phyloP scores from a whole-genome alignment of 1,140 invertebrate species.

The Neotoxoptera formosana region DNA sequence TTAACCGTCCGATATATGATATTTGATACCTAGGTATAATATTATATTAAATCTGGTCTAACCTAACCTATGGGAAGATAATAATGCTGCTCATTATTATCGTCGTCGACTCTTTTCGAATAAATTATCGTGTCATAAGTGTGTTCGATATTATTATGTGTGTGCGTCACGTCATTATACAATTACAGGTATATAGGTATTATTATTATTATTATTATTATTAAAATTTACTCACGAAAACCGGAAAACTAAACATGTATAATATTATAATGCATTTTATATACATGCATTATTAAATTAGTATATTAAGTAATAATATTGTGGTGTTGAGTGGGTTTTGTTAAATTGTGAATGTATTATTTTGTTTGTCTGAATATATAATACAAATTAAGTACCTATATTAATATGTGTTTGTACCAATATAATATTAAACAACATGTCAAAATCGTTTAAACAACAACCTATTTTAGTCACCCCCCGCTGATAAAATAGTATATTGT shows the following conservation, averaged over 20 bases:
- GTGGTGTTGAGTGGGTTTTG: not conserved
- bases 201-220: not conserved
- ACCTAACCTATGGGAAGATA: not conserved
- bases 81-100: not conserved
- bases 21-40: not conserved
- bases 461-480: not conserved
- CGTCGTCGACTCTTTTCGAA: not conserved
- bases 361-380: not conserved
- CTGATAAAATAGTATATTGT: not conserved
- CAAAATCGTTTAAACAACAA: not conserved
- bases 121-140: not conserved
- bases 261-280: not conserved
- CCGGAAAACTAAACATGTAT: not conserved
- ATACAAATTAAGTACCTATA: not conserved
- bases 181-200: not conserved
- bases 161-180: not conserved
- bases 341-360: not conserved
- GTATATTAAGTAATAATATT: not conserved
- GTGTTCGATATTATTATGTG: not conserved
- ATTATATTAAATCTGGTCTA: no score
- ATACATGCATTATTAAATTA: not conserved
- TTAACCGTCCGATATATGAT: not conserved
- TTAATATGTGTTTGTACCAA: not conserved
- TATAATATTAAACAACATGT: not conserved
- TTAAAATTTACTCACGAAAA: not conserved